These are phyloP conservation scores for Dendrolimus punctatus DNA, from an alignment of 1,140 invertebrate genomes.

Conservation along the genomic window DNA sequence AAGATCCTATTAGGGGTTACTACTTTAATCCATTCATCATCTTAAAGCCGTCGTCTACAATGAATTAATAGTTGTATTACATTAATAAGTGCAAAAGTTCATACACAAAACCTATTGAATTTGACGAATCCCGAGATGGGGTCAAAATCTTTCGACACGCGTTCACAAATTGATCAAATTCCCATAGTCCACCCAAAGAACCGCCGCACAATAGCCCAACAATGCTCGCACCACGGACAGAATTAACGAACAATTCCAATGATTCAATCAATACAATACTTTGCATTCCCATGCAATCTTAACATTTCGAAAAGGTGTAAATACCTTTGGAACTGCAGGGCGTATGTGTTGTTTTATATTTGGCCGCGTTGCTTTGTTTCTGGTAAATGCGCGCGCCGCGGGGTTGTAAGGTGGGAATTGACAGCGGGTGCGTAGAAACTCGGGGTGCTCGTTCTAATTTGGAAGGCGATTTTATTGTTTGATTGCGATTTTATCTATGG, in stretches of 20 bases:
- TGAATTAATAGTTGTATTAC: constrained; percentile 45
- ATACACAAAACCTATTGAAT: constrained; percentile 41
- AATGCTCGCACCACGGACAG: constrained; percentile 26
- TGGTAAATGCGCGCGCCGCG: constrained; percentile 30
- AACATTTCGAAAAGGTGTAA: too few species aligned
- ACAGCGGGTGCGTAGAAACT: constrained; percentile 38
- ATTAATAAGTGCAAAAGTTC: constrained; percentile 20
- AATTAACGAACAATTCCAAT: constrained; percentile 51
- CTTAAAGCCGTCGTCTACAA: constrained; percentile 10
- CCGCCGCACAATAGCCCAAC: constrained; percentile 35
- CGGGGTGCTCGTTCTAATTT: constrained; percentile 48
- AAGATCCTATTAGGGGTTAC: too few species aligned
- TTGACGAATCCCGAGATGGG: constrained; percentile 27
- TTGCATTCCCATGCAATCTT: constrained; percentile 61
- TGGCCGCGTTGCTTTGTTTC: constrained; percentile 40
- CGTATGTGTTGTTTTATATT: too few species aligned
- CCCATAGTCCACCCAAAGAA: constrained; percentile 56
- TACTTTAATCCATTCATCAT: too few species aligned
- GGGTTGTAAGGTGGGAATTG: constrained; percentile 44
- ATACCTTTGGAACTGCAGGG: too few species aligned
- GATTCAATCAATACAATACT: constrained; percentile 67
- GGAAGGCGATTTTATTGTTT: constrained; percentile 33
- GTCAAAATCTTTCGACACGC: constrained; percentile 52
- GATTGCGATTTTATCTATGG: constrained; percentile 51
- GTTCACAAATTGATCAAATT: constrained; percentile 59